A percentile compares a stretch with the other conserved stretches of the same genome.
Conservation (phyloP, 2,888 invertebrate genomes). For the Galerucella pusilla region DNA sequence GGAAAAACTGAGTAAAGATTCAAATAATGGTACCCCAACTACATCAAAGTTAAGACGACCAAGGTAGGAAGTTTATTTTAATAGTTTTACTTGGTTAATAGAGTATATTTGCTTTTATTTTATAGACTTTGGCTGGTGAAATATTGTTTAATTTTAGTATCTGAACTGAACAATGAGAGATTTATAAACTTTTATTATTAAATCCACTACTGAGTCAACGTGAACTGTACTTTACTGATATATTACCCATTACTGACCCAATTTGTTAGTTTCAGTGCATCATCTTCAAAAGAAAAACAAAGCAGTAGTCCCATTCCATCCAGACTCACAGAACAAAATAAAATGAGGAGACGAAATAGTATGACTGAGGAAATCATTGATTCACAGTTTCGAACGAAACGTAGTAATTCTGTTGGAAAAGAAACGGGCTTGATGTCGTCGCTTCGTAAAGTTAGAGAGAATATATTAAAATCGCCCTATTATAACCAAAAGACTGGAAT, state of each 20-base stretch:
- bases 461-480: constrained; percentile 45
- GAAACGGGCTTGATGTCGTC: constrained; percentile 46
- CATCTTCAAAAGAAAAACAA: constrained; percentile 4
- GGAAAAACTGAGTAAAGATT: neutral
- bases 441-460: constrained; percentile 44
- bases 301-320: neutral
- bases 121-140: too few species aligned
- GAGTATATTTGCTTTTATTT: too few species aligned
- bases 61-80: constrained; percentile 5
- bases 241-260: too few species aligned
- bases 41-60: constrained; percentile 16
- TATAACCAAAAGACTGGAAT: constrained; percentile 22
- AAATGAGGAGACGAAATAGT: constrained; percentile 24
- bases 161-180: too few species aligned
- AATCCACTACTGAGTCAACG: too few species aligned
- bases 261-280: constrained; percentile 7
- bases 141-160: too few species aligned
- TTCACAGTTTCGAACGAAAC: constrained; percentile 19
- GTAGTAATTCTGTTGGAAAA: constrained; percentile 44
- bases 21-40: neutral
- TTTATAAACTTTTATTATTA: too few species aligned
- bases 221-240: too few species aligned
- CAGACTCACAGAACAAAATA: constrained; percentile 6
- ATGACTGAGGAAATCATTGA: constrained; percentile 16
- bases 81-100: neutral